Conservation (phyloP, 2,797 vertebrate species). For the Melanotaenia parkinsoni region DNA sequence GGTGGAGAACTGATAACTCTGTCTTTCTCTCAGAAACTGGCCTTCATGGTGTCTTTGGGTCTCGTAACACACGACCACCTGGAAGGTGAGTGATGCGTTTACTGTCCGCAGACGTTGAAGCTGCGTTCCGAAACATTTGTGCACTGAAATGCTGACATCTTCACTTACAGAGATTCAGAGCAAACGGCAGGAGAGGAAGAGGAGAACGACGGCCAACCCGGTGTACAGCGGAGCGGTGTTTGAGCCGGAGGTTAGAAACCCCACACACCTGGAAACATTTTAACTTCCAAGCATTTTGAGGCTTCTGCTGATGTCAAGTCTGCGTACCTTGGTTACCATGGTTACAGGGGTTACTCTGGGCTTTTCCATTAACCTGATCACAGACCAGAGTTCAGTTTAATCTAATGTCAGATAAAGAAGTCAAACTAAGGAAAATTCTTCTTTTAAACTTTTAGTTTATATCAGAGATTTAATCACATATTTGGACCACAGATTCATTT, state of each 20-base stretch:
- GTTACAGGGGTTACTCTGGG: too few species aligned
- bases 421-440: too few species aligned
- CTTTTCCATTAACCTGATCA: too few species aligned
- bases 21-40: slow-evolving; percentile 91
- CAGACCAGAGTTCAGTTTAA: too few species aligned
- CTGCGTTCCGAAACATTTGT: background rate
- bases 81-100: slow-evolving; percentile 87
- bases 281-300: too few species aligned
- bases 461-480: too few species aligned
- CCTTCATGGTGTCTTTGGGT: slow-evolving; percentile 98
- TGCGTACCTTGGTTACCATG: too few species aligned
- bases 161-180: slow-evolving; percentile 94
- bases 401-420: too few species aligned
- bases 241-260: slow-evolving; percentile 86
- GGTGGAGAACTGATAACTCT: background rate
- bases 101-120: background rate
- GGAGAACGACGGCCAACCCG: slow-evolving; percentile 97
- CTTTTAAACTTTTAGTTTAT: too few species aligned
- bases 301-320: too few species aligned
- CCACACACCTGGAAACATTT: background rate
- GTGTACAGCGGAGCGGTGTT: slow-evolving; percentile 98
- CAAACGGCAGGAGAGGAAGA: slow-evolving; percentile 96
- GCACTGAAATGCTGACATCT: slow-evolving; percentile 8
- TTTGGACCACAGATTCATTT: too few species aligned
- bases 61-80: slow-evolving; percentile 97